Percentiles rank a stretch among this genome's conserved stretches.
These are phyloP conservation scores for Leuciscus waleckii DNA, from an alignment of 2,797 vertebrate genomes.

Conservation along the genomic window DNA sequence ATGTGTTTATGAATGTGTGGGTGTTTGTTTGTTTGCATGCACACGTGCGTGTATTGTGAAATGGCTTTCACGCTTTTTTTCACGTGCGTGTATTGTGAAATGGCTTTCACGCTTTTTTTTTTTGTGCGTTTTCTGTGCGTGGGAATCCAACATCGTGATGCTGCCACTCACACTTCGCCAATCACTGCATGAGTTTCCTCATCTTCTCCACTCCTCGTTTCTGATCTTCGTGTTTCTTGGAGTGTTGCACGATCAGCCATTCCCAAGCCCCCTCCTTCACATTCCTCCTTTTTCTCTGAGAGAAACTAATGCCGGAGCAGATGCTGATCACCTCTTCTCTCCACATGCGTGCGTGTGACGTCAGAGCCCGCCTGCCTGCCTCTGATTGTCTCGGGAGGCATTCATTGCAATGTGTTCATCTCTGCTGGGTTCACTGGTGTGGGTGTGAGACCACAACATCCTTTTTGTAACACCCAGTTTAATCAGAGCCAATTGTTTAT, in stretches of 20 bases:
- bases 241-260: constrained; percentile 26
- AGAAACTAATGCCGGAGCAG: constrained; percentile 21
- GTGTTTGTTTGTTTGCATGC: constrained; percentile 31
- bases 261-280: constrained; percentile 23
- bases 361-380: constrained; percentile 31
- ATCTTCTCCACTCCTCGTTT: constrained; percentile 30
- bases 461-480: constrained; percentile 2
- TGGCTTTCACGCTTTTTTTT: not conserved
- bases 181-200: constrained; percentile 7
- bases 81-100: constrained; percentile 20
- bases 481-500: constrained; percentile 20
- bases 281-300: constrained; percentile 17
- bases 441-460: constrained; percentile 34
- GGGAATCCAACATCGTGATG: constrained; percentile 14
- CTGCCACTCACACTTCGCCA: constrained; percentile 17
- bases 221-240: constrained; percentile 20
- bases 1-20: not conserved
- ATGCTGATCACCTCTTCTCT: constrained; percentile 36
- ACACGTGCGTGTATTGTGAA: constrained; percentile 17
- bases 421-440: constrained; percentile 23
- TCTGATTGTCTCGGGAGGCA: constrained; percentile 31
- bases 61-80: not conserved
- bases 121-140: not conserved
- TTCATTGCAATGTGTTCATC: constrained; percentile 20
- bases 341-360: constrained; percentile 46